Conservation (phyloP, 2,888 invertebrate genomes). For the Helobdella robusta region DNA sequence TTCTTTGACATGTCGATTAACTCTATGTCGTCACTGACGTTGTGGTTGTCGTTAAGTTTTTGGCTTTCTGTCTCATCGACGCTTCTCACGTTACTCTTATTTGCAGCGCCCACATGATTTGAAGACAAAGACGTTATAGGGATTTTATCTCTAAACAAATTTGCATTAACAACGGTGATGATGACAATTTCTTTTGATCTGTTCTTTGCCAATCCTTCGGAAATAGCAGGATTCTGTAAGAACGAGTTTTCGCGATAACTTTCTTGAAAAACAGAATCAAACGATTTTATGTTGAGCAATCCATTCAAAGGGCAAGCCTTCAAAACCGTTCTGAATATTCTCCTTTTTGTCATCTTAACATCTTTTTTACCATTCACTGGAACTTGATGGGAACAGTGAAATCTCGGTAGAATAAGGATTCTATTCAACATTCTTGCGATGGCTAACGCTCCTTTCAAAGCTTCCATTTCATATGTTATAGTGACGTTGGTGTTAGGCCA, state of each 20-base stretch:
- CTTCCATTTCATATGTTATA: conserved; percentile 17
- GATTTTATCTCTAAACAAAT: neutral
- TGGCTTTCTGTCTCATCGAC: no score
- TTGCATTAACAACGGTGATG: conserved; percentile 10
- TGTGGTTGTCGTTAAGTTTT: neutral
- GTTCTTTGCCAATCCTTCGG: neutral
- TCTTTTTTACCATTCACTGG: neutral
- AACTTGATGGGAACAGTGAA: conserved; percentile 26
- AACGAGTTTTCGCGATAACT: conserved; percentile 30
- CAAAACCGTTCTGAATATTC: no score
- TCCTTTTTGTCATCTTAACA: no score
- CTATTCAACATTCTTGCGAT: conserved; percentile 24
- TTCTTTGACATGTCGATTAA: conserved; percentile 7
- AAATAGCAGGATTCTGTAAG: conserved; percentile 27
- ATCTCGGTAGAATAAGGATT: conserved; percentile 30
- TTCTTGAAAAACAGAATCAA: conserved; percentile 24
- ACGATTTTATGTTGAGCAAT: conserved; percentile 26
- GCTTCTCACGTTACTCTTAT: no score
- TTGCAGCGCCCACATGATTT: no score
- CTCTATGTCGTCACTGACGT: neutral
- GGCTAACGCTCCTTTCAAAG: conserved; percentile 24
- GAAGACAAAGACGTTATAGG: no score
- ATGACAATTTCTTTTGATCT: conserved; percentile 17
- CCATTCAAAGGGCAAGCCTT: conserved; percentile 29
- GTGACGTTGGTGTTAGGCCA: conserved; percentile 15